Evolutionary conservation across 2,888 invertebrate genomes (phyloP), one percentile per base, ranked within the genome.

Genomic region (Rotaria magnacalcarata): DNA sequence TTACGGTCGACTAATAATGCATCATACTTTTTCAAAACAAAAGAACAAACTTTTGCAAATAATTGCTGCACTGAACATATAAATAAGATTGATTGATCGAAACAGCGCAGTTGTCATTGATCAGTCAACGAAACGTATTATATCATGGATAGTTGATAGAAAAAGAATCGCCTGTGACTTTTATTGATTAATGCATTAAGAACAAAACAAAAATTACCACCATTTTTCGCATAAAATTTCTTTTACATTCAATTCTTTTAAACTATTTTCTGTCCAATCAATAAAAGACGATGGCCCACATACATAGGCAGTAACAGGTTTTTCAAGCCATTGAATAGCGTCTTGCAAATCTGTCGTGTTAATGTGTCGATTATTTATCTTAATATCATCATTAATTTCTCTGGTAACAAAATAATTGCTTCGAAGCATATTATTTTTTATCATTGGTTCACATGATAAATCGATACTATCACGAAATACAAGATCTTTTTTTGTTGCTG

Each of bases 201-300:
- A 50, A 4, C 24, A 56, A 21, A 56, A 56, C 8, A 24, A 56
- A 56, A 24, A 14, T 11, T 47, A 80, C 80, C 80, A 80, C 80
- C 80, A 80, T 80, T 80, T 80, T 47, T 80, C 80, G 34, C 47
- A 80, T n/a, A 80, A 80, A 80, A 47, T 80, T 0, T n/a, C 47
- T 80, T 47, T 80, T 43, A 80, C 80, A 47, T 80, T 3, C 21
- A 80, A 24, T 47, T 47, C n/a, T 80, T 43, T 80, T n/a, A 80
- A 80, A 47, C 24, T 7, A 24, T 80, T 47, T 24, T 47, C 80
- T 47, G 19, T 80, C 24, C 24, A 47, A 47, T 80, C 80, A n/a
- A 80, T 80, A n/a, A 80, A 80, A 4, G 80, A 10, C n/a, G 80
- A 47, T 80, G 80, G 80, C 21, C 80, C 80, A 47, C 80, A 80